Evolutionary conservation across 2,113 vertebrate genomes (phyloP).

Genomic region (Erinaceus europaeus): DNA sequence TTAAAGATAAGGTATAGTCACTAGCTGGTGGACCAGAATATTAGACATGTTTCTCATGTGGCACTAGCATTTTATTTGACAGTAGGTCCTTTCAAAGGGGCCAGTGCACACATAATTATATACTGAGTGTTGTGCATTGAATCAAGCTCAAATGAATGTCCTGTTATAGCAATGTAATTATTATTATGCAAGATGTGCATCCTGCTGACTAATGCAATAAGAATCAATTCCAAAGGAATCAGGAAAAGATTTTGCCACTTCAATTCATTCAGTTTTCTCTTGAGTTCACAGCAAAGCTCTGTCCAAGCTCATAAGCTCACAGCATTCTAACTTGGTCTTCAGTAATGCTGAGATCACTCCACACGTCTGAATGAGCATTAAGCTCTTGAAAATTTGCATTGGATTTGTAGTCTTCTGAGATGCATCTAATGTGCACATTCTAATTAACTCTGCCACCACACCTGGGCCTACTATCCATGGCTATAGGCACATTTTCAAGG

Average conservation of each 20-base stretch:
- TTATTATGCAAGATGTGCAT: not conserved
- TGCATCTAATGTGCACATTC: not conserved
- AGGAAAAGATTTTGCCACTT: constrained; percentile 12
- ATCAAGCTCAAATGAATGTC: not conserved
- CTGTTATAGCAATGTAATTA: not conserved
- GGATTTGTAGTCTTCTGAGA: constrained; percentile 23
- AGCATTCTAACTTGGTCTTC: not conserved
- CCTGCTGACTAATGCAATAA: not conserved
- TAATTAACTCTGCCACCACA: constrained; percentile 59
- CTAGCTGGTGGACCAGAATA: not conserved
- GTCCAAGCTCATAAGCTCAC: not conserved
- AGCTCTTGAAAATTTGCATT: constrained; percentile 49
- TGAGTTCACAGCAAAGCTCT: not conserved
- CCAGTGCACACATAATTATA: not conserved
- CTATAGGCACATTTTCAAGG: constrained; percentile 48
- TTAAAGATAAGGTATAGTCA: not conserved
- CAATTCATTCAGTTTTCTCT: not conserved
- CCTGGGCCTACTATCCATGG: constrained; percentile 34
- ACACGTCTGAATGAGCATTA: constrained; percentile 45
- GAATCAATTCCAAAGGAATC: constrained; percentile 40
- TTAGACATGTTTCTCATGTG: not conserved
- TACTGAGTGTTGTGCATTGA: not conserved
- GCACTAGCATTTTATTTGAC: constrained; percentile 6
- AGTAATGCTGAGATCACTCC: not conserved
- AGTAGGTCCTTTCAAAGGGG: not conserved